Evolutionary conservation across 37 sponge, comb jelly and placozoan species (phyloP), one percentile per base, ranked within the genome.

Genomic region (Chondrilla cf. caribensis): DNA sequence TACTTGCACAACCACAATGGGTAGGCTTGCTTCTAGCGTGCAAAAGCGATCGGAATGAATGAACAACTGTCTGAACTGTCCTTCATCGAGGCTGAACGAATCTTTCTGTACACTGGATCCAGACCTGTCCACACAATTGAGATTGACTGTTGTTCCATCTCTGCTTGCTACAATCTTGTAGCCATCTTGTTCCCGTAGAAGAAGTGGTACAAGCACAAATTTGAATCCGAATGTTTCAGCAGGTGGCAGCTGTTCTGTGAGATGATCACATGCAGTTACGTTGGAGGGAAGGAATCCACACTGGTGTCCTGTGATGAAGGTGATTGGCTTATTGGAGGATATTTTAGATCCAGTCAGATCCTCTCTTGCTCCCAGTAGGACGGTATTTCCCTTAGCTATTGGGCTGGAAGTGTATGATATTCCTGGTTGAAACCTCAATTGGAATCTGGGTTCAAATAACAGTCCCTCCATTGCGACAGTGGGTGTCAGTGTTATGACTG

Each of bases 221-320:
- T 73, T 38, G 43, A 73, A 38, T 19, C 76, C 76, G 22, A 31
- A 73, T 5, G 76, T 38, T 24, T 79, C 60, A 7, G 80, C 29
- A 3, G 60, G 80, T 18, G 60, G 58, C 36, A 84, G 26, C 79
- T 84, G 79, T 55, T 84, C 85, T 22, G 77, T 38, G 0, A 84
- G 39, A 38, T 65, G 67, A 31, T 84, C 85, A 77, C 85, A 84
- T n/a, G 38, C 47, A 51, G 66, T 58, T 19, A 72, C 8, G 2
- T 81, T 39, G 38, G 35, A 44, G 25, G 82, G 87, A 33, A 73
- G 44, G 57, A 60, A 72, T 2, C 70, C 82, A 86, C 87, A 86
- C 51, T 86, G 71, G 58, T 86, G 87, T 19, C 87, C 87, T 40
- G 77, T 72, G 37, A 81, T 58, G 22, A 86, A 66, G 22, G 87